Evolutionary conservation across 2,113 vertebrate species (phyloP), one percentile per base, ranked within the genome.

Genomic region (Phocoena sinus): DNA sequence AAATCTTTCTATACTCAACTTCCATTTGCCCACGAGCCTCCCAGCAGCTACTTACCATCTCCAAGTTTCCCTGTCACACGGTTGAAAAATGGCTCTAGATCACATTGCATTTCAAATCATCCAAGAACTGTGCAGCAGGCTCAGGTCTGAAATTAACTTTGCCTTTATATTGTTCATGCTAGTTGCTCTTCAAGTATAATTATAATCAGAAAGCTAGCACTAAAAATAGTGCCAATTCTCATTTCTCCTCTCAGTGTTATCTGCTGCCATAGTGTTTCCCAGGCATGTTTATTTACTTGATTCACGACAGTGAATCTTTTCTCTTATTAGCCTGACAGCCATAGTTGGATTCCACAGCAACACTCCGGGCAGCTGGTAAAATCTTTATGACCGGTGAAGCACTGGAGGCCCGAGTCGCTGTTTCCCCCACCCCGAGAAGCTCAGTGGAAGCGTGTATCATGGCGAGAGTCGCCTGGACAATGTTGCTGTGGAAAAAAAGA

Each of bases 271-370:
- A 20, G 71, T 97, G 89, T 89, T 97, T 97, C 91, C 82, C 36
- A 83, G 91, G 53, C 89, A 67, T 95, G 86, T 91, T 98, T 98
- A 87, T 96, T 97, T 96, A 95, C 93, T 91, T 92, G 71, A 56
- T 84, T 95, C 89, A 71, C 53, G 74, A 50, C n/a, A 70, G 77
- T 63, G 91, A 97, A 82, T 91, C 93, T 97, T 86, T 85, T 89
- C 88, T 97, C 80, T 94, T 73, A 50, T 50, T 88, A 91, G 60
- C 67, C 85, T 93, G 82, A 86, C 73, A 89, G 71, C 77, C 79
- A 10, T 44, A 81, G 77, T 36, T 94, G 58, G 71, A 89, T 89
- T 91, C 80, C 73, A 89, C 63, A 84, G 92, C 58, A 81, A 63
- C 4, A 3, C 18, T 20, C 58, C 26, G 14, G n/a, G 58, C 23